Evolutionary conservation across 2,888 invertebrate genomes (phyloP).

Genomic region (Drymonia ruficornis): DNA sequence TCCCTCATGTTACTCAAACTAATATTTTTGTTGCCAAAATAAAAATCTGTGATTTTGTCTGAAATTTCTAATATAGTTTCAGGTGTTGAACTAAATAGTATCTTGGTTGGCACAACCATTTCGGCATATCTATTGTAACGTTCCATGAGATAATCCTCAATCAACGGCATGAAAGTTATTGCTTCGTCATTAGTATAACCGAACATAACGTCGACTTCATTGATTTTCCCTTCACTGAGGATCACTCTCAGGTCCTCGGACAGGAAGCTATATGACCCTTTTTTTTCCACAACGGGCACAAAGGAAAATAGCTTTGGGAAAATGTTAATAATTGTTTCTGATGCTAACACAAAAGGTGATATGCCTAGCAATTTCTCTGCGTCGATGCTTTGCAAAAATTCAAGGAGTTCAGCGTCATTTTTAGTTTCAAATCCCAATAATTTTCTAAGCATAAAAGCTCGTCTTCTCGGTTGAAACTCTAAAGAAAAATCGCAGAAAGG

Average conservation of each 20-base stretch:
- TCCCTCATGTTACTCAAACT: conserved; percentile 34
- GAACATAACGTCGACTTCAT: conserved; percentile 86
- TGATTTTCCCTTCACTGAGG: conserved; percentile 67
- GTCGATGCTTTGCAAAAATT: conserved; percentile 13
- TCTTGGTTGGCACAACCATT: conserved; percentile 44
- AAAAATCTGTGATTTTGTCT: conserved; percentile 44
- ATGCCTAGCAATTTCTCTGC: conserved; percentile 10
- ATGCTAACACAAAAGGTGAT: conserved; percentile 11
- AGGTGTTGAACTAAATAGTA: conserved; percentile 33
- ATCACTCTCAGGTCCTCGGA: conserved; percentile 35
- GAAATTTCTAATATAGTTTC: conserved; percentile 38
- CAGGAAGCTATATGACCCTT: conserved; percentile 47
- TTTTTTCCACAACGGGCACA: conserved; percentile 46
- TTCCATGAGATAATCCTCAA: conserved; percentile 19
- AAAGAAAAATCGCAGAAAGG: conserved; percentile 42
- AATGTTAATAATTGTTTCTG: conserved; percentile 12
- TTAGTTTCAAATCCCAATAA: conserved; percentile 11
- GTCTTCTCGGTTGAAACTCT: conserved; percentile 14
- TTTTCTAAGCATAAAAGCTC: conserved; percentile 15
- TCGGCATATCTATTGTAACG: conserved; percentile 43
- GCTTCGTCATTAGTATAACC: conserved; percentile 89
- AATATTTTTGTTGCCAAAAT: conserved; percentile 45
- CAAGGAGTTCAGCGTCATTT: conserved; percentile 10
- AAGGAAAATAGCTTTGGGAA: conserved; percentile 12
- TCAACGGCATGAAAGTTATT: conserved; percentile 25